A percentile compares a stretch with the other conserved stretches of the same genome.
Evolutionary conservation across 2,797 vertebrate species (phyloP).

Genomic region (Sebastes melanostomus): DNA sequence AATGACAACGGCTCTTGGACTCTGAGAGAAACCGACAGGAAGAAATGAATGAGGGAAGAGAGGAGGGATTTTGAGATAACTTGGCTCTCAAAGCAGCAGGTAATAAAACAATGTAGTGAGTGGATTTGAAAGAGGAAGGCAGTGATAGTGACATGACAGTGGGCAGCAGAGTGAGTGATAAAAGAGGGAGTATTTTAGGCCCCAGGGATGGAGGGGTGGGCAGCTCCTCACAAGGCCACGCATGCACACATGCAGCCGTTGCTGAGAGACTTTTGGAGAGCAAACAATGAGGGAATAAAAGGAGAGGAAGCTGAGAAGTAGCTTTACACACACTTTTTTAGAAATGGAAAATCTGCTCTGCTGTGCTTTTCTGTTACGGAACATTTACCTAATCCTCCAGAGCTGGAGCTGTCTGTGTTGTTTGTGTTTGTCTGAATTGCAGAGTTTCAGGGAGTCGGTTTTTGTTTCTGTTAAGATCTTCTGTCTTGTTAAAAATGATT

Average conservation of each 20-base stretch:
- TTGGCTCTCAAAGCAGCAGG: background rate
- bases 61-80: background rate
- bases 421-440: background rate
- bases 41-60: background rate
- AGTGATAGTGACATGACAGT: conserved; percentile 3
- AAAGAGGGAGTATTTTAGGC: conserved; percentile 68
- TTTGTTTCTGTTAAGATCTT: conserved; percentile 11
- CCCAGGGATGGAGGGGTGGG: conserved; percentile 34
- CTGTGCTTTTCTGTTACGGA: conserved; percentile 34
- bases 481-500: conserved; percentile 11
- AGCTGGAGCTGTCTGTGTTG: background rate
- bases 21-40: background rate
- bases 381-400: conserved; percentile 48
- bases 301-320: conserved; percentile 53
- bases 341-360: conserved; percentile 54
- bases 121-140: background rate
- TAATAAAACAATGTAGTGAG: background rate
- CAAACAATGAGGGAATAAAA: conserved; percentile 62
- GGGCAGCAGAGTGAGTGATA: conserved; percentile 45
- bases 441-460: background rate
- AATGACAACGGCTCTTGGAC: conserved; percentile 31
- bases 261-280: conserved; percentile 65
- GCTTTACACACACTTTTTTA: conserved; percentile 49
- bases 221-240: conserved; percentile 54
- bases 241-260: conserved; percentile 51